These are phyloP conservation scores for Microplitis demolitor DNA, from an alignment of 1,140 invertebrate species.

Conservation along the genomic window DNA sequence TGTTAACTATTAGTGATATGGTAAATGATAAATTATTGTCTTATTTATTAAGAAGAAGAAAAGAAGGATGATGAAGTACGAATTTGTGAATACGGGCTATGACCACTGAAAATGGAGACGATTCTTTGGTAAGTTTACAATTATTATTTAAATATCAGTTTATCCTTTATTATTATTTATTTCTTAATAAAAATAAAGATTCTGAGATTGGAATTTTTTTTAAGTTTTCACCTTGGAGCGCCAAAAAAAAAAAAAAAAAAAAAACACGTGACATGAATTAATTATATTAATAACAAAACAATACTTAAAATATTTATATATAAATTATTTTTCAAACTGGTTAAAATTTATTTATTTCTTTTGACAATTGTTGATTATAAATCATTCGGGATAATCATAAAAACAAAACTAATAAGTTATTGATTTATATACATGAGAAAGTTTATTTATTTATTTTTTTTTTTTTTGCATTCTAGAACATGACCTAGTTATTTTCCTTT, in stretches of 20 bases:
- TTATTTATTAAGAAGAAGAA: conserved; percentile 31
- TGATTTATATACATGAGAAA: conserved; percentile 11
- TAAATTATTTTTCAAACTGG: too few species aligned
- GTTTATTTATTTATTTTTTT: not conserved
- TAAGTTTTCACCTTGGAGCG: too few species aligned
- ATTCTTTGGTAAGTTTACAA: conserved; percentile 58
- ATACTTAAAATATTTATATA: too few species aligned
- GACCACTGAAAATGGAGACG: conserved; percentile 62
- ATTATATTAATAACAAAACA: too few species aligned
- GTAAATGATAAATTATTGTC: conserved; percentile 14
- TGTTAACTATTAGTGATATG: not conserved
- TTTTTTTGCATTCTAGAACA: not conserved
- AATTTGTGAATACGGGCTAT: conserved; percentile 52
- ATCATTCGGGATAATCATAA: not conserved
- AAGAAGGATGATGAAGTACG: conserved; percentile 27
- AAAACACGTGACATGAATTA: too few species aligned
- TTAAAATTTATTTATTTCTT: too few species aligned
- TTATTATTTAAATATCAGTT: conserved; percentile 26
- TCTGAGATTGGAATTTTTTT: too few species aligned
- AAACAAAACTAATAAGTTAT: not conserved
- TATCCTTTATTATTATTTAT: conserved; percentile 11
- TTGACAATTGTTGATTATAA: not conserved
- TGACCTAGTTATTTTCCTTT: not conserved
- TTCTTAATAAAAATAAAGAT: too few species aligned
- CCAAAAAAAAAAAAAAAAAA: too few species aligned